phyloP scores from a whole-genome alignment of 2,888 invertebrate species.

The Harpalus rubripes region DNA sequence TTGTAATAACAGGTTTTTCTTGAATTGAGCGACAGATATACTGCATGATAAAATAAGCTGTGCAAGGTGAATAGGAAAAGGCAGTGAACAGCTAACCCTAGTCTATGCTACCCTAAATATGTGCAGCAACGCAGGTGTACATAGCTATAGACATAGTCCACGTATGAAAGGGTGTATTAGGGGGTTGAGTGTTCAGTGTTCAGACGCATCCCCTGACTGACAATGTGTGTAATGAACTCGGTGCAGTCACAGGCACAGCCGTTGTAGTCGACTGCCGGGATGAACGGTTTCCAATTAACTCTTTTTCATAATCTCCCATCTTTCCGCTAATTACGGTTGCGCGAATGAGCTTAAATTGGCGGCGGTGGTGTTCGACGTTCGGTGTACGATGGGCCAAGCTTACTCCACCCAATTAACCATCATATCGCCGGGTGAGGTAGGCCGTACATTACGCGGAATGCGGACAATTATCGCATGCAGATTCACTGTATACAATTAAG shows the following conservation, averaged over 20 bases:
- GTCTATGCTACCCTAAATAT: background rate
- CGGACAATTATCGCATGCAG: constrained; percentile 72
- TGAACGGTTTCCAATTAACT: constrained; percentile 76
- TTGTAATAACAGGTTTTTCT: no score
- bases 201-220: constrained; percentile 32
- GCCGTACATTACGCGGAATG: constrained; percentile 19
- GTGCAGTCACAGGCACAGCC: constrained; percentile 41
- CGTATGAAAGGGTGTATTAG: constrained; percentile 18
- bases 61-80: background rate
- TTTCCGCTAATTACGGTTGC: constrained; percentile 74
- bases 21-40: no score
- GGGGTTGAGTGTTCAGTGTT: constrained; percentile 15
- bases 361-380: constrained; percentile 55
- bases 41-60: background rate
- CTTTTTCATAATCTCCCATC: constrained; percentile 75
- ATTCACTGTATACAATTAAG: constrained; percentile 70
- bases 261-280: constrained; percentile 67
- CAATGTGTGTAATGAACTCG: constrained; percentile 64
- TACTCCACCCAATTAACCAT: constrained; percentile 73
- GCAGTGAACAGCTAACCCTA: background rate
- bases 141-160: constrained; percentile 7
- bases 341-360: constrained; percentile 74
- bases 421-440: constrained; percentile 67
- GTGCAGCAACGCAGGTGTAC: constrained; percentile 12
- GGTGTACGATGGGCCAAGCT: constrained; percentile 72